phyloP scores from a whole-genome alignment of 2,888 invertebrate species.

The Linnaemya tessellans region DNA sequence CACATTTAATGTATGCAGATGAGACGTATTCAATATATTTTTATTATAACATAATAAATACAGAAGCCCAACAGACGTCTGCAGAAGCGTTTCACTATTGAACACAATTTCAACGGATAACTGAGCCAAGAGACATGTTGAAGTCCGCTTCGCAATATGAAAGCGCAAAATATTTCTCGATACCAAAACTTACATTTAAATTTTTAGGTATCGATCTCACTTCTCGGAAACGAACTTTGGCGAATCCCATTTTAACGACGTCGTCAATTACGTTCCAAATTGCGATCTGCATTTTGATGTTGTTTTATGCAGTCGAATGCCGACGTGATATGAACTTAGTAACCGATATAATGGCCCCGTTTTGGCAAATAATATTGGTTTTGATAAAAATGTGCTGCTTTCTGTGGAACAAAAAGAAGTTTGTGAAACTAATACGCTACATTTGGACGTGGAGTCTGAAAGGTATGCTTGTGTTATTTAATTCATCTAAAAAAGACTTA shows the following conservation, averaged over 20 bases:
- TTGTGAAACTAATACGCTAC: constrained; percentile 50
- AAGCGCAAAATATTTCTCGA: constrained; percentile 31
- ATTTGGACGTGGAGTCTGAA: constrained; percentile 61
- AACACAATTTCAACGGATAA: background rate
- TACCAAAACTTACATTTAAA: constrained; percentile 42
- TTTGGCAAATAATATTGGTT: constrained; percentile 54
- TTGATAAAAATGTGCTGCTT: constrained; percentile 61
- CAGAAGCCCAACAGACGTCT: too few relatives aligned
- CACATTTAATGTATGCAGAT: background rate
- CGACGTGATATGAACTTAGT: constrained; percentile 55
- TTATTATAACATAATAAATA: background rate
- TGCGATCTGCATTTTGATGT: constrained; percentile 4
- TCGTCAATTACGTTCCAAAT: background rate
- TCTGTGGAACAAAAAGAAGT: constrained; percentile 58
- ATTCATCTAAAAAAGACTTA: background rate
- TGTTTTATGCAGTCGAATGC: constrained; percentile 42
- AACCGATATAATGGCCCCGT: constrained; percentile 62
- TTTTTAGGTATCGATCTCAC: constrained; percentile 37
- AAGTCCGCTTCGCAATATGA: background rate
- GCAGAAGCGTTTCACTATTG: background rate
- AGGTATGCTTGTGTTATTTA: constrained; percentile 53
- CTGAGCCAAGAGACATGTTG: background rate
- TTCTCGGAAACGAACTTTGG: constrained; percentile 6
- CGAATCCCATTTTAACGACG: constrained; percentile 8
- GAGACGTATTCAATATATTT: background rate